A percentile compares a stretch with the other conserved stretches of the same genome.
These are phyloP conservation scores for Sericinus montela DNA, from an alignment of 2,888 invertebrate species.

Conservation along the genomic window DNA sequence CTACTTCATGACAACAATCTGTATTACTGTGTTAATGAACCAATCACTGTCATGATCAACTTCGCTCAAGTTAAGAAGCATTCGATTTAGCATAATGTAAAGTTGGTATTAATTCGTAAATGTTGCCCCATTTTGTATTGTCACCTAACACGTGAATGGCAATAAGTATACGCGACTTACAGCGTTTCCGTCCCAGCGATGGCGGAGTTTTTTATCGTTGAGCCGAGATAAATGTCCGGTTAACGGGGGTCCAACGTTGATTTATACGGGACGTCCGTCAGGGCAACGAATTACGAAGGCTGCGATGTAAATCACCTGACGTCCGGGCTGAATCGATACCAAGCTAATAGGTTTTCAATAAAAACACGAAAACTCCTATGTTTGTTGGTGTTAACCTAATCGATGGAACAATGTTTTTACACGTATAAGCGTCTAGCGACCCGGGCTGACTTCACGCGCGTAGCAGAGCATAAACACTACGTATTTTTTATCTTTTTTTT, in stretches of 20 bases:
- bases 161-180: constrained; percentile 24
- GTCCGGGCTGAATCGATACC: constrained; percentile 54
- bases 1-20: too few relatives aligned
- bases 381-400: constrained; percentile 7
- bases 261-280: constrained; percentile 72
- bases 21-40: too few relatives aligned
- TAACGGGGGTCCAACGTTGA: constrained; percentile 74
- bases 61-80: neutral
- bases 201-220: constrained; percentile 59
- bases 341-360: constrained; percentile 46
- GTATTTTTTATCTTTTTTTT: too few relatives aligned
- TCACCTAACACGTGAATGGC: constrained; percentile 8
- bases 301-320: constrained; percentile 71
- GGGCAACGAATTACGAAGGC: constrained; percentile 70
- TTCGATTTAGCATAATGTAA: neutral
- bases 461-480: too few relatives aligned
- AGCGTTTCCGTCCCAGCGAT: constrained; percentile 38
- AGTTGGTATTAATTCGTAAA: constrained; percentile 1
- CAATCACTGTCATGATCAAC: too few relatives aligned
- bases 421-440: too few relatives aligned
- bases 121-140: constrained; percentile 5
- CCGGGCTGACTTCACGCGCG: too few relatives aligned
- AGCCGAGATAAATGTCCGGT: constrained; percentile 73
- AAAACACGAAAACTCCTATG: constrained; percentile 22
- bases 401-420: neutral